Base-by-base conservation (phyloP, 2,113 vertebrate species). In the Astatoreochromis straeleni region DNA sequence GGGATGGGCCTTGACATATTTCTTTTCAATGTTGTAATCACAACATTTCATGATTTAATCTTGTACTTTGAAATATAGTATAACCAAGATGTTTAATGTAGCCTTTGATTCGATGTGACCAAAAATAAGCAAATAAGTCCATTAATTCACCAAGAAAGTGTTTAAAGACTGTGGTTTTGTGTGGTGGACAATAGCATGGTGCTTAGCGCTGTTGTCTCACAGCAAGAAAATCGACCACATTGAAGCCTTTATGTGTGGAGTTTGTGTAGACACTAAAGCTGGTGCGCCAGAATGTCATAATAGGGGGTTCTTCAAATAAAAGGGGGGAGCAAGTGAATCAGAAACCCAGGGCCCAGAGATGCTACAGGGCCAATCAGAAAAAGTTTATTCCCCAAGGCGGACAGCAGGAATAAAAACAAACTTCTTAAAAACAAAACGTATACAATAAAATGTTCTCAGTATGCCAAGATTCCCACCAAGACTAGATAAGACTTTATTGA, bases 321-420 rank as follows among this genome's bases (percentile, higher is more conserved):
- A 35, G 6, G 31, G 60, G 17, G 31, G 31, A 63, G 31, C 31
- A 63, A 35, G 31, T 35, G 60, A 65, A 65, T 35, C 17, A 65
- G 31, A 35, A 35, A 65, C 17, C 17, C 31, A 65, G 31, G 17
- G 31, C 60, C 35, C 31, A 35, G 60, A 35, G 17, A 35, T 35
- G 60, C 17, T 35, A 65, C 60, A 35, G 60, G 31, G 17, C 60
- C 17, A 35, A 65, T 65, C 60, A 65, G 60, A 65, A 63, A 63
- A 35, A 65, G 0, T 0, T 3, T n/a, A 35, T 65, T 65, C 9
- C 17, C 1, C 31, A n/a, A 12, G 60, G 31, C 6, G 2, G 31
- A 35, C 2, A 35, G 3, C 0, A 35, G 17, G 9, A 65, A 65
- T n/a, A 63, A 35, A 65, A 65, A 35, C 60, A 65, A 35, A 63